A percentile compares a stretch with the other conserved stretches of the same genome.
phyloP scores from a whole-genome alignment of 1,140 invertebrate species.

The Formica selysi region DNA sequence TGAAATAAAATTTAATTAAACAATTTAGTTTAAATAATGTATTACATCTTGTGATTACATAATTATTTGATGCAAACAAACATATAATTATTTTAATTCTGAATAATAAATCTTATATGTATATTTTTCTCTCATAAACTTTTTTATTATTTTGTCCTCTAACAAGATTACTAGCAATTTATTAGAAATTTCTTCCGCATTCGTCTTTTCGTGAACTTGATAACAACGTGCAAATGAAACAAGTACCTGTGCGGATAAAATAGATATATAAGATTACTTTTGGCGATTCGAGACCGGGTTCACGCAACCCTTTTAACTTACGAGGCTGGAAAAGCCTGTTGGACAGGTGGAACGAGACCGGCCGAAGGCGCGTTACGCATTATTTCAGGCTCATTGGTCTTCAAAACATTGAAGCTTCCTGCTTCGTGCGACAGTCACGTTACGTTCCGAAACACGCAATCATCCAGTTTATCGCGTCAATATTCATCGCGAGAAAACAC shows the following conservation, averaged over 20 bases:
- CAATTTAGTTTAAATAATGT: not conserved
- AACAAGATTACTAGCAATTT: not conserved
- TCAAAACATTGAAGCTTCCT: slow-evolving; percentile 32
- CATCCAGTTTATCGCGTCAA: slow-evolving; percentile 29
- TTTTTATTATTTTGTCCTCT: slow-evolving; percentile 19
- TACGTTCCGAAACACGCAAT: slow-evolving; percentile 22
- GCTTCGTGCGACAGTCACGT: slow-evolving; percentile 19
- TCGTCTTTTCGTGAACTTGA: slow-evolving; percentile 27
- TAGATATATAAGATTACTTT: slow-evolving; percentile 36
- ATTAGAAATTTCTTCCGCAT: not conserved
- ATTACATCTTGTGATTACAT: not conserved
- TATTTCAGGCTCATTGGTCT: slow-evolving; percentile 44
- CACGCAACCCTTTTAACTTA: slow-evolving; percentile 48
- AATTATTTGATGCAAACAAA: slow-evolving; percentile 2
- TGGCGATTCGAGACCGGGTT: slow-evolving; percentile 12
- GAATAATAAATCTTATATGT: slow-evolving; percentile 13
- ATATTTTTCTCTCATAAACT: not conserved
- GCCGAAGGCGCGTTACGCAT: slow-evolving; percentile 36
- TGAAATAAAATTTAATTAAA: slow-evolving; percentile 7
- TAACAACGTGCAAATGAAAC: slow-evolving; percentile 38
- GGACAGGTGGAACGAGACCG: slow-evolving; percentile 46
- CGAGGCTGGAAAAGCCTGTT: slow-evolving; percentile 56
- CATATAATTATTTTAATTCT: slow-evolving; percentile 27
- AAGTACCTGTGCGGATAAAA: slow-evolving; percentile 9
- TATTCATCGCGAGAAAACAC: not conserved